Percentiles rank a stretch among this genome's conserved stretches.
Conservation (phyloP, 2,888 invertebrate species). For the Megalurothrips usitatus region DNA sequence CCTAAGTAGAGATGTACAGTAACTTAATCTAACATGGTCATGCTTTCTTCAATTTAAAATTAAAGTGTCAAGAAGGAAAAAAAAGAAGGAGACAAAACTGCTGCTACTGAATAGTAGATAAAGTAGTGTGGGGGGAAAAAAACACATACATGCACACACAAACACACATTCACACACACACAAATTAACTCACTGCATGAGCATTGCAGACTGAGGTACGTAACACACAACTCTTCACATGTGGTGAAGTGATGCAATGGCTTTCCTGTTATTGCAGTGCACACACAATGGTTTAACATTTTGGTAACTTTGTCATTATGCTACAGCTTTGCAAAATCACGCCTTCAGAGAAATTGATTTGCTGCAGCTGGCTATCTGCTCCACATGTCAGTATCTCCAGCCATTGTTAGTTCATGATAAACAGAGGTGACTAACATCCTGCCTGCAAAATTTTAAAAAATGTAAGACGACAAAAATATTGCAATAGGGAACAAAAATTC, state of each 20-base stretch:
- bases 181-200: background rate
- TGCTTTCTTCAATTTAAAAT: background rate
- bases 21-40: background rate
- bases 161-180: background rate
- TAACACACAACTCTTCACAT: background rate
- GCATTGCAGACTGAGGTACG: background rate
- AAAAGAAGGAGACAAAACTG: background rate
- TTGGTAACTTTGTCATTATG: background rate
- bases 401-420: background rate
- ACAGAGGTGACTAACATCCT: slow-evolving; percentile 3
- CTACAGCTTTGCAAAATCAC: background rate
- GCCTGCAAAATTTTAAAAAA: background rate
- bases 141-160: background rate
- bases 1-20: background rate
- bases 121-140: background rate
- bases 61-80: background rate
- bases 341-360: background rate
- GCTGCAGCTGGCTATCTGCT: background rate
- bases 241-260: background rate
- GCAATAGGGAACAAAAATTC: background rate
- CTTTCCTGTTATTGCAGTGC: background rate
- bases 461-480: background rate
- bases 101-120: background rate
- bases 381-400: background rate
- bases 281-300: background rate